Evolutionary conservation across 2,113 vertebrate genomes (phyloP).

Genomic region (Hypomesus transpacificus): DNA sequence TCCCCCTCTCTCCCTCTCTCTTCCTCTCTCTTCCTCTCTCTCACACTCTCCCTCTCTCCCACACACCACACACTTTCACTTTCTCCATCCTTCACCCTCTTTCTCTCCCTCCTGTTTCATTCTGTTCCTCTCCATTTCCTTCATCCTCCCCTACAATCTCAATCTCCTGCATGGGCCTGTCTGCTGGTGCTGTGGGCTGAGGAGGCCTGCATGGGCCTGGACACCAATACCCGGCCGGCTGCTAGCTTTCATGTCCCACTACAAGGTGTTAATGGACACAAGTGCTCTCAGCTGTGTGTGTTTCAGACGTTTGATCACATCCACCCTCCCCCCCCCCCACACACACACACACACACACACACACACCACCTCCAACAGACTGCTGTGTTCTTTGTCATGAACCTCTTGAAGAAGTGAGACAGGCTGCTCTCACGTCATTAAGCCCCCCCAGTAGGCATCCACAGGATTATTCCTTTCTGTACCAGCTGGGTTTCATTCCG

Average conservation of each 20-base stretch:
- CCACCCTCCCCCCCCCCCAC: background rate
- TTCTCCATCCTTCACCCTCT: background rate
- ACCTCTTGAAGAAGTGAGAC: constrained; percentile 25
- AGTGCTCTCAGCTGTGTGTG: constrained; percentile 69
- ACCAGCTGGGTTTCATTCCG: no score
- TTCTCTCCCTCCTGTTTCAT: background rate
- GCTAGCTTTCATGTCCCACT: constrained; percentile 61
- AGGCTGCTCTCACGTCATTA: constrained; percentile 11
- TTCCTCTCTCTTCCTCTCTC: constrained; percentile 2
- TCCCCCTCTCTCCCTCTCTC: constrained; percentile 2
- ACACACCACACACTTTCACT: no score
- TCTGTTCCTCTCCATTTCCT: background rate
- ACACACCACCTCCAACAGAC: constrained; percentile 3
- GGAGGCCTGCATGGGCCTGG: background rate
- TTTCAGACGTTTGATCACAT: constrained; percentile 62
- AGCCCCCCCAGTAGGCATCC: no score
- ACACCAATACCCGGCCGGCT: background rate
- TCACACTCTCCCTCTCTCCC: constrained; percentile 15
- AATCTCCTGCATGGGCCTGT: no score
- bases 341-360: constrained; percentile 3
- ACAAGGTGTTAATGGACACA: constrained; percentile 69
- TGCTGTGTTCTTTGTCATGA: constrained; percentile 50
- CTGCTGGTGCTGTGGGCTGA: no score
- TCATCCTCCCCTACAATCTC: no score
- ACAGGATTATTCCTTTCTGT: no score